Percentiles rank a stretch among this genome's conserved stretches.
These are phyloP conservation scores for Chloroclysta siterata DNA, from an alignment of 2,888 invertebrate species.

Conservation along the genomic window DNA sequence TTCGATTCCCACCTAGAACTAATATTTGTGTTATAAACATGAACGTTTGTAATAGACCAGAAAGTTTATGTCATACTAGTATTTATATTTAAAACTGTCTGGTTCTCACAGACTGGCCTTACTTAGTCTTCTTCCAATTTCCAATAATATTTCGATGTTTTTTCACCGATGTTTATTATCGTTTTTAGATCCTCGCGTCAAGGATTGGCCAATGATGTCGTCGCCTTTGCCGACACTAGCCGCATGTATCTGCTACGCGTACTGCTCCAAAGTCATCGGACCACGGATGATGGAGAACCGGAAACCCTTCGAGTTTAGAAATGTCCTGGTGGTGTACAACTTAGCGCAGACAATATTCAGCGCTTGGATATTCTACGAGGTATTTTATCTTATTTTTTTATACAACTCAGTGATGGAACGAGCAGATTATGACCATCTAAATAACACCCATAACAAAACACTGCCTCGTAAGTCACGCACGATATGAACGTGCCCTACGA, in stretches of 20 bases:
- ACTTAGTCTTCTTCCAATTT: too few species aligned
- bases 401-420: neutral
- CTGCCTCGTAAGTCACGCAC: too few species aligned
- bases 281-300: slow-evolving; percentile 95
- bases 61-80: too few species aligned
- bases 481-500: too few species aligned
- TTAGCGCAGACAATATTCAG: slow-evolving; percentile 95
- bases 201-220: slow-evolving; percentile 95
- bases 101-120: too few species aligned
- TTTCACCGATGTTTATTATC: slow-evolving; percentile 3
- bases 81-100: too few species aligned
- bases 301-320: slow-evolving; percentile 93
- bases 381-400: slow-evolving; percentile 55
- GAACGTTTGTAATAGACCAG: too few species aligned
- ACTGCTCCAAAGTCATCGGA: slow-evolving; percentile 92
- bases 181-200: slow-evolving; percentile 93
- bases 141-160: neutral
- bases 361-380: slow-evolving; percentile 96
- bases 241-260: slow-evolving; percentile 93
- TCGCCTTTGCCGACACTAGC: slow-evolving; percentile 94
- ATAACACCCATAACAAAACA: too few species aligned
- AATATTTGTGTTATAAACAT: too few species aligned
- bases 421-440: too few species aligned
- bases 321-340: slow-evolving; percentile 93
- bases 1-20: too few species aligned